These are phyloP conservation scores for Caenorhabditis japonica DNA, from an alignment of 2,888 invertebrate species.

Conservation along the genomic window DNA sequence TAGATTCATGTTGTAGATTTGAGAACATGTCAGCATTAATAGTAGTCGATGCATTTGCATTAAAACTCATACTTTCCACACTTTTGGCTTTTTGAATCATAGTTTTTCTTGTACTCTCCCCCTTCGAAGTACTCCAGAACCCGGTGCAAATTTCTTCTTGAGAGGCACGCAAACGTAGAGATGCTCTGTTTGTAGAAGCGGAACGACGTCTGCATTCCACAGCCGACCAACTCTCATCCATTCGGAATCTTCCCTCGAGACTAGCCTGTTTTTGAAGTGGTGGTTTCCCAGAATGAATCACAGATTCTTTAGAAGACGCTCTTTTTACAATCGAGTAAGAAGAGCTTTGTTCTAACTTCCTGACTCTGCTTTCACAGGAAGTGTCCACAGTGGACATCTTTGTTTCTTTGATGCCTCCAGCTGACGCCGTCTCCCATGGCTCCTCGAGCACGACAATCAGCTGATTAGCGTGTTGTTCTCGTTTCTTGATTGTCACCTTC, in stretches of 20 bases:
- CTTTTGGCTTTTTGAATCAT: slow-evolving; percentile 46
- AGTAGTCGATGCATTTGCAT: slow-evolving; percentile 17
- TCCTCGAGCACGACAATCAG: slow-evolving; percentile 55
- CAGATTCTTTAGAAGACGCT: slow-evolving; percentile 36
- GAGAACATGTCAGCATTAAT: slow-evolving; percentile 19
- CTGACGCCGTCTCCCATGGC: slow-evolving; percentile 22
- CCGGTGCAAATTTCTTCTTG: slow-evolving; percentile 53
- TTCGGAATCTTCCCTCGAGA: slow-evolving; percentile 51
- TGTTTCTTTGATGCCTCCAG: slow-evolving; percentile 16
- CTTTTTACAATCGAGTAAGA: slow-evolving; percentile 41
- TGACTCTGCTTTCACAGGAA: slow-evolving; percentile 20
- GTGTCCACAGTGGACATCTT: slow-evolving; percentile 27
- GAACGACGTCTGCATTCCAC: slow-evolving; percentile 34
- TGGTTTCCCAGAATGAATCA: slow-evolving; percentile 21
- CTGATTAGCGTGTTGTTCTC: slow-evolving; percentile 50
- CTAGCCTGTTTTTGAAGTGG: slow-evolving; percentile 43
- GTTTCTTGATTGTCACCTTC: slow-evolving; percentile 38
- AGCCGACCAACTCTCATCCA: slow-evolving; percentile 45
- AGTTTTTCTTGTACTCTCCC: slow-evolving; percentile 42
- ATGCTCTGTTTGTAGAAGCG: slow-evolving; percentile 35
- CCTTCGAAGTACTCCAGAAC: slow-evolving; percentile 54
- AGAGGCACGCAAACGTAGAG: slow-evolving; percentile 25
- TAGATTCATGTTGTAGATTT: not conserved
- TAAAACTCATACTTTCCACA: slow-evolving; percentile 33
- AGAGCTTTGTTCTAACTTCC: slow-evolving; percentile 27